Conservation (phyloP, 2,797 vertebrate genomes). For the Chelmon rostratus region DNA sequence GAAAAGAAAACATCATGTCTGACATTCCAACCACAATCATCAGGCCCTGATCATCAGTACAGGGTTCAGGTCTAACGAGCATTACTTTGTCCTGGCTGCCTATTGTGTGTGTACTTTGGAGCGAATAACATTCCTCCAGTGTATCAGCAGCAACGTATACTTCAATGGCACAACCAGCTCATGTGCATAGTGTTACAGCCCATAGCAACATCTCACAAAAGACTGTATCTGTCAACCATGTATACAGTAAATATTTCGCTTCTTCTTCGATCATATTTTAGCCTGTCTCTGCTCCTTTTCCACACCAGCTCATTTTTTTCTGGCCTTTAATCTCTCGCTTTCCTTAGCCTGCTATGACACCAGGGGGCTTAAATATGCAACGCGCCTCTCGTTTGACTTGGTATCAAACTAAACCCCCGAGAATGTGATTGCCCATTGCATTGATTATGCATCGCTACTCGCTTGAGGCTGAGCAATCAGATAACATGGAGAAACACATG, state of each 20-base stretch:
- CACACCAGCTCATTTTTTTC: constrained; percentile 10
- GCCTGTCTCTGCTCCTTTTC: constrained; percentile 11
- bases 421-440: background rate
- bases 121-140: background rate
- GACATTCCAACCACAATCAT: background rate
- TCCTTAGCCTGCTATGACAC: constrained; percentile 49
- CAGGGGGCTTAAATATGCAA: constrained; percentile 31
- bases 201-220: constrained; percentile 6
- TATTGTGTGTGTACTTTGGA: background rate
- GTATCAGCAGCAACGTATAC: background rate
- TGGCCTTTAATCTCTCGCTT: constrained; percentile 33
- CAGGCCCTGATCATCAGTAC: background rate
- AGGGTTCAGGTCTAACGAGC: background rate
- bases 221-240: background rate
- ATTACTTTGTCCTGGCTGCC: background rate
- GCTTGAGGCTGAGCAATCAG: background rate
- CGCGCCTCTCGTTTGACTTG: constrained; percentile 11
- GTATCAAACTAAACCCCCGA: constrained; percentile 20
- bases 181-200: background rate
- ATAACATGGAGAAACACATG: background rate
- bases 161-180: background rate
- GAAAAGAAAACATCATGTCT: background rate
- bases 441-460: background rate
- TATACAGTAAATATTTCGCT: background rate
- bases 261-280: background rate